These are phyloP conservation scores for Nemoura dubitans DNA, from an alignment of 2,888 invertebrate species.

Conservation along the genomic window DNA sequence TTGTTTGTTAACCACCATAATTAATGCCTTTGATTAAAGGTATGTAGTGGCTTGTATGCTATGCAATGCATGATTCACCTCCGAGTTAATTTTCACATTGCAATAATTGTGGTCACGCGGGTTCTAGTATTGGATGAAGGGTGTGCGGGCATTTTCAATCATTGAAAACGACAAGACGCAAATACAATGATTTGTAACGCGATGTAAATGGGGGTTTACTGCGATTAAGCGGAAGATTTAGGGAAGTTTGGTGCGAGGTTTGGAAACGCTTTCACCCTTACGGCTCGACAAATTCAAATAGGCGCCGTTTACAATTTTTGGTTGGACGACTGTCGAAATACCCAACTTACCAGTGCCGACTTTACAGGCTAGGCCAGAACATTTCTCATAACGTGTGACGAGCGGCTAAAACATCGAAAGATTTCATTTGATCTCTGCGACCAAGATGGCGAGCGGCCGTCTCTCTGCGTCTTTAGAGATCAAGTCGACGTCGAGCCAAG, in stretches of 20 bases:
- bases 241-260: too few relatives aligned
- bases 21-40: background rate
- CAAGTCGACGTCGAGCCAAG: background rate
- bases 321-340: background rate
- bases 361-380: background rate
- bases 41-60: background rate
- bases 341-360: too few relatives aligned
- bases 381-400: background rate
- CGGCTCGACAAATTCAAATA: background rate
- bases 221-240: too few relatives aligned
- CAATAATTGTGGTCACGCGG: background rate
- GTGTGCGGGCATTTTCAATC: background rate
- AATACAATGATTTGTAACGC: too few relatives aligned
- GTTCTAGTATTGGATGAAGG: background rate
- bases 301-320: background rate
- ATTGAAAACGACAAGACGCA: background rate
- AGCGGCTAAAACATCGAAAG: background rate
- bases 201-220: too few relatives aligned
- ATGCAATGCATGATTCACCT: background rate
- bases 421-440: conserved; percentile 21
- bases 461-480: background rate
- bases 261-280: too few relatives aligned
- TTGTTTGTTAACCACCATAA: background rate
- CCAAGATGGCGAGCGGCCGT: background rate
- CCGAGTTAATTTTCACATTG: background rate